Base-by-base conservation (phyloP, 2,797 vertebrate species). In the Acipenser ruthenus region DNA sequence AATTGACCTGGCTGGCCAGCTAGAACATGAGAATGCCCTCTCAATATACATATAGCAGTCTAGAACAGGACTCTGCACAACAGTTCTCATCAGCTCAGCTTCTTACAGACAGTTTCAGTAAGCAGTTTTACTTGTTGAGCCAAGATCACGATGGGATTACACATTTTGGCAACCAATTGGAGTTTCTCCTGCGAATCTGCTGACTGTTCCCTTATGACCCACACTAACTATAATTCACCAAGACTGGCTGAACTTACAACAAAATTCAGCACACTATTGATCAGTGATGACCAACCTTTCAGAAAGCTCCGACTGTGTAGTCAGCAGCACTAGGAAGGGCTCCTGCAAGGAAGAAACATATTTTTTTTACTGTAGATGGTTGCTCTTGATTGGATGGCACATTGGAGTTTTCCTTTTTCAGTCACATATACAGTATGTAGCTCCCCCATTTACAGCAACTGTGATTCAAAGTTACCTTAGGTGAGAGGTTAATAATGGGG, bases 151-250 rank as follows among this genome's bases (percentile, higher is more conserved):
- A 80, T 68, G 74, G 88, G 88, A 90, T 90, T 90, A 89, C 86
- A 87, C 85, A 37, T 88, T 89, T 89, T 89, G 89, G 89, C 89
- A 90, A 90, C 89, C 87, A 89, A 87, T 82, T 84, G 84, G 83
- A 86, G 86, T 84, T 88, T 72, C 80, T 83, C 79, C 82, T 78
- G 75, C 78, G 75, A 58, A 58, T 58, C 55, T 58, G 6, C 55
- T 12, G 55, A 58, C 61, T 62, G 49, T 85, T 89, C 89, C 87
- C 89, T 68, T 75, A 79, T 84, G 87, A 87, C 84, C 85, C 79
- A 77, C 78, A 70, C 82, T 83, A 80, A 85, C 85, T 87, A 86
- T 87, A 90, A 89, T 88, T 87, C 88, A 89, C 86, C 71, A 83
- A 74, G 82, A 81, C 82, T 82, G 78, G 81, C 83, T 87, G 85